A percentile compares a stretch with the other conserved stretches of the same genome.
These are phyloP conservation scores for Periparus ater DNA, from an alignment of 2,797 vertebrate species.

Conservation along the genomic window DNA sequence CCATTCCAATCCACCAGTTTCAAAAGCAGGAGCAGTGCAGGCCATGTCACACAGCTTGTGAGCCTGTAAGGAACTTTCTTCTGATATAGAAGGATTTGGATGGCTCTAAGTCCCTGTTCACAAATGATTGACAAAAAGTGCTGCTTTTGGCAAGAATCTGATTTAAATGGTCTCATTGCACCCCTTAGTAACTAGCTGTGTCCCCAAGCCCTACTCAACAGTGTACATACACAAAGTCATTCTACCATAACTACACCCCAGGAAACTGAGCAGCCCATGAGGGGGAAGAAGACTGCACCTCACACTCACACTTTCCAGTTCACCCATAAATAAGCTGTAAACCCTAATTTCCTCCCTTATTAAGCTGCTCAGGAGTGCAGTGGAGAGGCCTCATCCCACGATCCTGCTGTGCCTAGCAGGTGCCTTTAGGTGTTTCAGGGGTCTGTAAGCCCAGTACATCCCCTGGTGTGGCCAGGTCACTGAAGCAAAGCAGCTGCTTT, in stretches of 20 bases:
- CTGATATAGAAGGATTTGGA: not conserved
- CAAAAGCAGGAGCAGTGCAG: not conserved
- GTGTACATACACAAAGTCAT: fast-evolving
- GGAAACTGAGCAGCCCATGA: not conserved
- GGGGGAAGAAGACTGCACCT: not conserved
- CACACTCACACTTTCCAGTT: not conserved
- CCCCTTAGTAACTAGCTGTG: not conserved
- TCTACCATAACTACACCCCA: not conserved
- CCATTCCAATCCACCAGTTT: not conserved
- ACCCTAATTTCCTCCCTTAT: not conserved
- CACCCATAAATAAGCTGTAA: not conserved
- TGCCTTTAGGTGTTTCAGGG: not conserved
- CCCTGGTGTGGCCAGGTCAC: not conserved
- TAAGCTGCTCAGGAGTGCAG: not conserved
- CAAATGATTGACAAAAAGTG: not conserved
- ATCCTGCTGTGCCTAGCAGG: not conserved
- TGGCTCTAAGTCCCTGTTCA: not conserved
- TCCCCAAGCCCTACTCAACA: not conserved
- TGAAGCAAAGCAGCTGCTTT: not conserved
- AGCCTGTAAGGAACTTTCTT: not conserved
- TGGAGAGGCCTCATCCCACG: not conserved
- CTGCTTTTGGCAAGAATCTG: not conserved
- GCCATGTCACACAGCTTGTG: not conserved
- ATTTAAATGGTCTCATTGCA: not conserved
- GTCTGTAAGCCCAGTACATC: not conserved